Evolutionary conservation across 1,140 invertebrate genomes (phyloP).

Genomic region (Aphelinus atriplicis): DNA sequence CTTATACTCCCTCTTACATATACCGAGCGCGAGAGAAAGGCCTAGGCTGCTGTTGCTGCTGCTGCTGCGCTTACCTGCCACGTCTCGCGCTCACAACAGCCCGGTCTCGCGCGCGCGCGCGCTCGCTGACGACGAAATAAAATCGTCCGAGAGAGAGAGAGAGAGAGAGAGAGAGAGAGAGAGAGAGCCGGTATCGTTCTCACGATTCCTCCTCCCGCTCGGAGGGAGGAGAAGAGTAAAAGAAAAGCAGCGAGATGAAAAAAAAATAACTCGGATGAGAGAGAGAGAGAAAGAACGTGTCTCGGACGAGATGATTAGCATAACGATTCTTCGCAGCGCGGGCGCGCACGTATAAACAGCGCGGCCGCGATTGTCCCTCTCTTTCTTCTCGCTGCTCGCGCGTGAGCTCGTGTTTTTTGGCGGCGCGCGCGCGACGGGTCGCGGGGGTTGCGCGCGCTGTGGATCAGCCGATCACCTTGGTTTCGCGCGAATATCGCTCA

Average conservation of each 20-base stretch:
- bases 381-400: not conserved
- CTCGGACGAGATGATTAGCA: constrained; percentile 29
- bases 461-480: too few relatives aligned
- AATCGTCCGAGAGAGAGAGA: constrained; percentile 30
- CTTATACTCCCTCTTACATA: not conserved
- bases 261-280: constrained; percentile 8
- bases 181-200: constrained; percentile 31
- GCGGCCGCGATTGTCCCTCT: constrained; percentile 3
- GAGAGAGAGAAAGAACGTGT: constrained; percentile 16
- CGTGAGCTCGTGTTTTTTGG: not conserved
- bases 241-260: not conserved
- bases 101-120: not conserved
- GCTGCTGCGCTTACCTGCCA: constrained; percentile 2
- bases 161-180: constrained; percentile 16
- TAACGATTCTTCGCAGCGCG: constrained; percentile 20
- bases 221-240: not conserved
- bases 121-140: constrained; percentile 32
- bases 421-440: constrained; percentile 5
- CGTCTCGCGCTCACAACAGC: constrained; percentile 12
- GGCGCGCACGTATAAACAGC: not conserved
- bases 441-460: constrained; percentile 14
- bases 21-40: constrained; percentile 19
- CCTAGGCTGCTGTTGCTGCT: constrained; percentile 17
- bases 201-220: constrained; percentile 20
- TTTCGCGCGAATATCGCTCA: not conserved